Evolutionary conservation across 2,888 invertebrate species (phyloP), one percentile per base, ranked within the genome.

Genomic region (Hypomecis atomaria): DNA sequence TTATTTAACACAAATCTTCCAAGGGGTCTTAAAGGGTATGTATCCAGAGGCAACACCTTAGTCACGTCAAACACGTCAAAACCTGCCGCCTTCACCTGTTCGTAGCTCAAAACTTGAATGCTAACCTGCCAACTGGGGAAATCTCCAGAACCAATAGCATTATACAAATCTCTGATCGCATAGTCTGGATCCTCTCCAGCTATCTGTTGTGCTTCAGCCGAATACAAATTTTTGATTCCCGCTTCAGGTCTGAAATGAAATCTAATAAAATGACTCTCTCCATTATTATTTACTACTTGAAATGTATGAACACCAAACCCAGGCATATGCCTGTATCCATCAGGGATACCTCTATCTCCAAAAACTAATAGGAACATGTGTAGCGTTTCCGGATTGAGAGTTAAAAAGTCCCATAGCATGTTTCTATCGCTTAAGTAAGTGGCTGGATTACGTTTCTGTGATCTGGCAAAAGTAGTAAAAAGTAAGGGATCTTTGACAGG

Each of bases 51-150:
- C 96, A 98, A 97, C 4, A 96, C 89, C 94, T 97, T 98, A 0
- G 98, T 98, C 48, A 97, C 86, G 84, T 98, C 98, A 85, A 98
- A 98, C 0, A 98, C 97, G 90, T 98, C 98, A 89, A 95, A 97
- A 69, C 93, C 93, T 77, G 94, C 95, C 7, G 93, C 94, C 73
- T 96, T 95, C 0, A 97, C 97, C 83, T 98, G 95, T 59, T 95
- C 94, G 49, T 94, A 93, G 0, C 96, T 96, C 96, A 98, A 96
- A 1, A 97, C 94, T 90, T 97, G 97, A 65, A 98, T 94, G 74
- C 93, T 95, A 57, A 97, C 87, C 5, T 95, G 95, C 96, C 97
- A 98, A 5, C 95, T 93, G 0, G 96, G 96, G 77, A 86, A 94
- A 9, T 95, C 85, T 13, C 95, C 95, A 33, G 91, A 93, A 0